A percentile compares a stretch with the other conserved stretches of the same genome.
Conservation (phyloP, 1,140 invertebrate species). For the Drosophila seguyi region DNA sequence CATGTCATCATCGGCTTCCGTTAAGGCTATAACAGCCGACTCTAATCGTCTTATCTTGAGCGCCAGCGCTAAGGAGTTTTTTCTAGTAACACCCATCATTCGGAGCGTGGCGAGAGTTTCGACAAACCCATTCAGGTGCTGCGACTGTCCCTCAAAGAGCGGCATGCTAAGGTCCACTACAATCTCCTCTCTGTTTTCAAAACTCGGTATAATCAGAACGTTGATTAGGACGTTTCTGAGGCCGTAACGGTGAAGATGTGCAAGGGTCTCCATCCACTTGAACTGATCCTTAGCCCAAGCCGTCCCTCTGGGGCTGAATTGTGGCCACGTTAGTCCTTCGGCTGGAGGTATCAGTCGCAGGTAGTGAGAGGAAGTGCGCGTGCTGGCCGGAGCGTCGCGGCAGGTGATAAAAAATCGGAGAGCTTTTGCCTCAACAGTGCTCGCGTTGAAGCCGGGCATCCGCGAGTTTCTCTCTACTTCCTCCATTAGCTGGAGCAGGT, state of each 20-base stretch:
- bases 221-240: constrained; percentile 54
- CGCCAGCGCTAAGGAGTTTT: neutral
- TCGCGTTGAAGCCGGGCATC: neutral
- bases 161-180: constrained; percentile 44
- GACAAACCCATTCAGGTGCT: neutral
- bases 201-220: neutral
- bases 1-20: constrained; percentile 7
- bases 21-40: neutral
- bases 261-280: constrained; percentile 69
- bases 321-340: constrained; percentile 52
- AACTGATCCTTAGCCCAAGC: constrained; percentile 52
- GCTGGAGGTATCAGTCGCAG: constrained; percentile 40
- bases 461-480: neutral
- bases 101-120: constrained; percentile 3
- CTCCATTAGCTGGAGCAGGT: constrained; percentile 41
- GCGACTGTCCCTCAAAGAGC: neutral
- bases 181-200: constrained; percentile 28
- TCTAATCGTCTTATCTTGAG: constrained; percentile 30
- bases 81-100: neutral
- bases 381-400: neutral
- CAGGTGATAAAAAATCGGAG: constrained; percentile 43
- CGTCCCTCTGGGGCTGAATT: neutral
- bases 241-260: constrained; percentile 53
- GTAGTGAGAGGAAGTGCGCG: constrained; percentile 16
- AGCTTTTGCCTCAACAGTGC: constrained; percentile 43